Percentiles rank a stretch among this genome's conserved stretches.
Conservation (phyloP, 1,140 invertebrate species). For the Lethrus apterus region DNA sequence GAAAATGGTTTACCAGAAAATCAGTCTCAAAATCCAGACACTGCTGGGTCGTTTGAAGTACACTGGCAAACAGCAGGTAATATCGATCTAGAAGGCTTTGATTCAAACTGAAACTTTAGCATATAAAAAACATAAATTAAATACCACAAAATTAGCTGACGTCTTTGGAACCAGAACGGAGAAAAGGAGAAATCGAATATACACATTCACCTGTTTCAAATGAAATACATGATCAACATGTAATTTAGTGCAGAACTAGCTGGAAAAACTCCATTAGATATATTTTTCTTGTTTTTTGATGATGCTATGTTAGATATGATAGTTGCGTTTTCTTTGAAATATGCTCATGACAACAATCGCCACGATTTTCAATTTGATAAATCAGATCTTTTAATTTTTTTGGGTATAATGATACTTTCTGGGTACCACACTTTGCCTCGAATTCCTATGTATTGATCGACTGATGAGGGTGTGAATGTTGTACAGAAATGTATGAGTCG, state of each 20-base stretch:
- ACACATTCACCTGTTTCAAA: too few relatives aligned
- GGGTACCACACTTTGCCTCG: conserved; percentile 6
- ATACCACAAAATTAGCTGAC: too few relatives aligned
- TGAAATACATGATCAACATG: not conserved
- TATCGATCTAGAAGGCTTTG: not conserved
- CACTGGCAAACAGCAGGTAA: not conserved
- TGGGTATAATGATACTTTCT: conserved; percentile 12
- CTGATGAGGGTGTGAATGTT: conserved; percentile 5
- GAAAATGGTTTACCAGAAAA: not conserved
- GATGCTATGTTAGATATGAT: not conserved
- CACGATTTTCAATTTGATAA: conserved; percentile 3
- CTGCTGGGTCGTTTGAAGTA: not conserved
- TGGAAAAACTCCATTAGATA: conserved; percentile 3
- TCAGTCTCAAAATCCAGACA: not conserved
- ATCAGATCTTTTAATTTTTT: conserved; percentile 5
- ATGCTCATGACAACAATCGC: conserved; percentile 7
- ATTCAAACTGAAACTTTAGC: not conserved
- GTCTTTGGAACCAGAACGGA: too few relatives aligned
- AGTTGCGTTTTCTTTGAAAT: conserved; percentile 3
- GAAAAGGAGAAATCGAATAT: too few relatives aligned
- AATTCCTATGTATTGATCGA: conserved; percentile 11
- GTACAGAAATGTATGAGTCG: conserved; percentile 1
- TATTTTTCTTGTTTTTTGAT: conserved; percentile 7
- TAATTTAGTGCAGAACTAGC: not conserved
- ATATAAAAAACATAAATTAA: not conserved